Base-by-base conservation (phyloP, 2,888 invertebrate genomes). In the Anorthoa munda region DNA sequence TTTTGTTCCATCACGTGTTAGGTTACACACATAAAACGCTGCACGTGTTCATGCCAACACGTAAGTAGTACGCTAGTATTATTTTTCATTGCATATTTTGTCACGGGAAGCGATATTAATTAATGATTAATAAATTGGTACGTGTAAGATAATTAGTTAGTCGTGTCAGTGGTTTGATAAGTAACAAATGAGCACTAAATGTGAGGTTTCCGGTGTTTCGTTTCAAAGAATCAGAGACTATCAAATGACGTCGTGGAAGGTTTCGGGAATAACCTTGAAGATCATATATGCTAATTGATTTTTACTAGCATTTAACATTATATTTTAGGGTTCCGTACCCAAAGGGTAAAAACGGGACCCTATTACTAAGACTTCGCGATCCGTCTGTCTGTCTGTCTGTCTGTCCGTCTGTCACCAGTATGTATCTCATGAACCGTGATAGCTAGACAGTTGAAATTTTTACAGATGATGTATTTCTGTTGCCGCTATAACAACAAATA, bases 1-100 rank as follows among this genome's bases (percentile, higher is more conserved):
- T 90, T 94, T 96, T 95, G 95, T 95, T 92, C 90, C 87, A 90
- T 84, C 91, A 90, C 93, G 95, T 94, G 93, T 96, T 91, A 87
- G 87, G 92, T 95, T 95, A 93, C 95, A 90, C 88, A 86, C 87
- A 87, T 87, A 86, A 88, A 90, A 88, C 85, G 72, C 83, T 90
- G 92, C 95, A 94, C 94, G 94, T 94, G 94, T 93, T 89, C 85
- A 59, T 72, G 65, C 78, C 70, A 79, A 78, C 88, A 90, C 86
- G 84, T 88, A 66, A 45, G 69, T 75, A 73, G 72, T 79, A 72
- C 70, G 68, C 70, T 66, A 68, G 63, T 63, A 31, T 75, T 79
- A 66, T 72, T 77, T 69, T 81, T 68, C 74, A 83, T 67, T 79
- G 66, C 66, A 61, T 53, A 72, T 60, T 71, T 81, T 48, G 39